phyloP scores from a whole-genome alignment of 2,797 vertebrate genomes.

The Rhynchonycteris naso region DNA sequence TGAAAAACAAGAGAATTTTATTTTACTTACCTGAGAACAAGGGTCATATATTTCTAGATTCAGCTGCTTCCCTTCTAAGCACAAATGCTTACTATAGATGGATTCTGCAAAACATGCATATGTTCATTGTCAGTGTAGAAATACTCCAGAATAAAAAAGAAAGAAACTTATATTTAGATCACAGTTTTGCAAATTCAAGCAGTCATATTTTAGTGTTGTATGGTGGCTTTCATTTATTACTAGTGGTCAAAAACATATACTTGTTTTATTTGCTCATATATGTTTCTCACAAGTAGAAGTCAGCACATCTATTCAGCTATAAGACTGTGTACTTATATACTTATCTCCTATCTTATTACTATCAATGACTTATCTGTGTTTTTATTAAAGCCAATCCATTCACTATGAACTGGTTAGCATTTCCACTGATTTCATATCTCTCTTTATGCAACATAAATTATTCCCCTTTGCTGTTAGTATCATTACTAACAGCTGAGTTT shows the following conservation, averaged over 20 bases:
- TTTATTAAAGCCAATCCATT: background rate
- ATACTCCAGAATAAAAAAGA: constrained; percentile 1
- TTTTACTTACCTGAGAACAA: constrained; percentile 90
- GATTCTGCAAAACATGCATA: constrained; percentile 86
- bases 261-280: background rate
- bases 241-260: background rate
- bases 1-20: background rate
- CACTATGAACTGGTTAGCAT: background rate
- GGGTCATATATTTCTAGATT: constrained; percentile 93
- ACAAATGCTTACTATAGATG: constrained; percentile 91
- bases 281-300: background rate
- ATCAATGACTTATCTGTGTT: background rate
- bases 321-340: background rate
- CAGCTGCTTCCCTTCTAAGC: constrained; percentile 90
- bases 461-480: background rate
- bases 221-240: background rate
- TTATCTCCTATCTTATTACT: background rate
- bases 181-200: background rate
- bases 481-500: background rate
- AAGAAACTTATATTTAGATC: background rate
- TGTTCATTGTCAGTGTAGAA: background rate
- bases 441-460: background rate
- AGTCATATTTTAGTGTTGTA: background rate
- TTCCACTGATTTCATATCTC: background rate
- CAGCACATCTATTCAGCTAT: background rate